phyloP scores from a whole-genome alignment of 1,140 invertebrate genomes.

The Steinernema khuongi region DNA sequence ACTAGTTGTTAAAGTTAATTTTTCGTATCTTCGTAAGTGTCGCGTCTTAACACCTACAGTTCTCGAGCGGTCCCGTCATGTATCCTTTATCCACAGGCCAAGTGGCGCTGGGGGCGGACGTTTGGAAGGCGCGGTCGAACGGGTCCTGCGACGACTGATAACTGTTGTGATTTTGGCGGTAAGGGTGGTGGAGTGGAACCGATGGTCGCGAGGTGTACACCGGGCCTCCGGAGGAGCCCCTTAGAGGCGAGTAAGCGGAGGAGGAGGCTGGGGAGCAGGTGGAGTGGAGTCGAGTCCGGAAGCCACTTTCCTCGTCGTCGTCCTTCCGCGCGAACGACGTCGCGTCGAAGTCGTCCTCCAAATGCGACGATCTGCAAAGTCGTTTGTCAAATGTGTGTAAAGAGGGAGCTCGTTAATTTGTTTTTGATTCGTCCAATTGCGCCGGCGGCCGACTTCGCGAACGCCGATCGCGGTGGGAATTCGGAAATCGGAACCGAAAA shows the following conservation, averaged over 20 bases:
- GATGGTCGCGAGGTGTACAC: background rate
- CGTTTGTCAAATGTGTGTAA: too few relatives aligned
- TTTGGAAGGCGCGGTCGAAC: too few relatives aligned
- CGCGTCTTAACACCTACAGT: too few relatives aligned
- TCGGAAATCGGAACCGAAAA: too few relatives aligned
- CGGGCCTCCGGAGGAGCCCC: background rate
- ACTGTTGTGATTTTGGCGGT: background rate
- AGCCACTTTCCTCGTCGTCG: constrained; percentile 37
- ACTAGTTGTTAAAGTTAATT: too few relatives aligned
- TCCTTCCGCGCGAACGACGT: constrained; percentile 25
- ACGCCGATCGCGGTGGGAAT: background rate
- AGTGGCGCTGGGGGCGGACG: background rate
- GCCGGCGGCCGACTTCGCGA: too few relatives aligned
- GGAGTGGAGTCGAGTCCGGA: constrained; percentile 31
- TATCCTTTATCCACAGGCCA: background rate
- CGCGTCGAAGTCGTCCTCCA: constrained; percentile 8
- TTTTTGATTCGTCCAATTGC: background rate
- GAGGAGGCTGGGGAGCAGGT: background rate
- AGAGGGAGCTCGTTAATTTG: too few relatives aligned
- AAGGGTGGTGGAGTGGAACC: background rate
- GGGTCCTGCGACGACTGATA: background rate
- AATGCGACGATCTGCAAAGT: constrained; percentile 8
- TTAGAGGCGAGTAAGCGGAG: background rate
- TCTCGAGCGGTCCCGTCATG: background rate
- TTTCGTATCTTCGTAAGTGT: too few relatives aligned